A percentile compares a stretch with the other conserved stretches of the same genome.
Conservation (phyloP, 2,797 vertebrate species). For the Chromobotia macracanthus region DNA sequence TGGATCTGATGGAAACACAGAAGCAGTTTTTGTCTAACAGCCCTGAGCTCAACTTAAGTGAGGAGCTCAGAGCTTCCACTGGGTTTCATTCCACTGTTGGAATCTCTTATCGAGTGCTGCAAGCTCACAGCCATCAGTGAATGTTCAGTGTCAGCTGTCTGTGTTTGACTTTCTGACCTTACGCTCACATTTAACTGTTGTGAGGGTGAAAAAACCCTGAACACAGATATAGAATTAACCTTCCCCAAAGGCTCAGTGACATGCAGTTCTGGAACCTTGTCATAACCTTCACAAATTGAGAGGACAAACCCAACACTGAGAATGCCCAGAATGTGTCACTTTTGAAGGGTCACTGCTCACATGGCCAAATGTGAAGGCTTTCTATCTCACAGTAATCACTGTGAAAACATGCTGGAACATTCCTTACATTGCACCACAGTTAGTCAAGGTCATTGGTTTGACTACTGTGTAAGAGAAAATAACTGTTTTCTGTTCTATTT, state of each 20-base stretch:
- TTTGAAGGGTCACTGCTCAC: conserved; percentile 44
- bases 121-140: conserved; percentile 14
- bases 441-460: conserved; percentile 20
- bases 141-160: conserved; percentile 10
- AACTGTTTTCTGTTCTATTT: neutral
- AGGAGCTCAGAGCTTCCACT: neutral
- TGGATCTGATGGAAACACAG: conserved; percentile 50
- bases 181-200: conserved; percentile 11
- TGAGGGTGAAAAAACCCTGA: conserved; percentile 22
- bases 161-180: conserved; percentile 37
- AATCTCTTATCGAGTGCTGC: too few relatives aligned
- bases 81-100: neutral
- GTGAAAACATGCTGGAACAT: conserved; percentile 36
- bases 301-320: conserved; percentile 31
- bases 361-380: conserved; percentile 19
- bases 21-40: neutral
- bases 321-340: conserved; percentile 47
- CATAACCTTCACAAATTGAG: conserved; percentile 44
- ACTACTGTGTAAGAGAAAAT: neutral
- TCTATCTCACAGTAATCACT: conserved; percentile 28
- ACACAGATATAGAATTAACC: conserved; percentile 53
- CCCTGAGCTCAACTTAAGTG: neutral
- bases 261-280: conserved; percentile 41
- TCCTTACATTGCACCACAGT: conserved; percentile 31
- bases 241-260: conserved; percentile 46